A percentile compares a stretch with the other conserved stretches of the same genome.
These are phyloP conservation scores for Agrochola lychnidis DNA, from an alignment of 2,888 invertebrate species.

Conservation along the genomic window DNA sequence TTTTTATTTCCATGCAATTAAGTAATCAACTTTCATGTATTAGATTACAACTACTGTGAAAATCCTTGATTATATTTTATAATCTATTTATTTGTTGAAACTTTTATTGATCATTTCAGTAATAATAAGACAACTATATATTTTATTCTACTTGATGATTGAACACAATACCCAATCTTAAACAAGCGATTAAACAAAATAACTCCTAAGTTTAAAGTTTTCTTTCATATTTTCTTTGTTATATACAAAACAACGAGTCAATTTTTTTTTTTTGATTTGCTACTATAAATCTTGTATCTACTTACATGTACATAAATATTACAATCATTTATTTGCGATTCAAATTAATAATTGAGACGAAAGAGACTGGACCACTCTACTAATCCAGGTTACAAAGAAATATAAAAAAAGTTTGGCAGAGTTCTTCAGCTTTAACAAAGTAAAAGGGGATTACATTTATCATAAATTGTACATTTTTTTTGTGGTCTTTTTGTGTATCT, in stretches of 20 bases:
- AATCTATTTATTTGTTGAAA: conserved; percentile 33
- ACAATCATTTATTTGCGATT: conserved; percentile 31
- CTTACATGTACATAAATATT: conserved; percentile 50
- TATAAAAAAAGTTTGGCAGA: conserved; percentile 38
- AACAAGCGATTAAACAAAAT: conserved; percentile 53
- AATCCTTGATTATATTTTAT: conserved; percentile 43
- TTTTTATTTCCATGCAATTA: conserved; percentile 55
- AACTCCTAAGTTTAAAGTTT: conserved; percentile 38
- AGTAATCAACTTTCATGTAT: conserved; percentile 36
- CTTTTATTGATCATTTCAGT: conserved; percentile 32
- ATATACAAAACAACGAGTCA: conserved; percentile 42
- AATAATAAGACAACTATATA: conserved; percentile 36
- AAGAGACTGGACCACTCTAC: conserved; percentile 11
- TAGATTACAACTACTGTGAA: conserved; percentile 53
- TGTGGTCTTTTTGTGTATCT: conserved; percentile 20
- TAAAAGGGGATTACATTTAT: conserved; percentile 17
- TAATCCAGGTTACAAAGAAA: conserved; percentile 23
- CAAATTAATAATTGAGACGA: conserved; percentile 18
- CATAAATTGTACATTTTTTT: conserved; percentile 29
- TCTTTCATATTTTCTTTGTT: conserved; percentile 43
- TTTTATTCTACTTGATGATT: conserved; percentile 57
- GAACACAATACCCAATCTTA: conserved; percentile 59
- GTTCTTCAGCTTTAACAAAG: conserved; percentile 12
- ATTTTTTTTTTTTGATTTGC: conserved; percentile 22
- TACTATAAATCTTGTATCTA: conserved; percentile 36